Conservation (phyloP, 1,140 invertebrate genomes). For the Drosophila gunungcola region DNA sequence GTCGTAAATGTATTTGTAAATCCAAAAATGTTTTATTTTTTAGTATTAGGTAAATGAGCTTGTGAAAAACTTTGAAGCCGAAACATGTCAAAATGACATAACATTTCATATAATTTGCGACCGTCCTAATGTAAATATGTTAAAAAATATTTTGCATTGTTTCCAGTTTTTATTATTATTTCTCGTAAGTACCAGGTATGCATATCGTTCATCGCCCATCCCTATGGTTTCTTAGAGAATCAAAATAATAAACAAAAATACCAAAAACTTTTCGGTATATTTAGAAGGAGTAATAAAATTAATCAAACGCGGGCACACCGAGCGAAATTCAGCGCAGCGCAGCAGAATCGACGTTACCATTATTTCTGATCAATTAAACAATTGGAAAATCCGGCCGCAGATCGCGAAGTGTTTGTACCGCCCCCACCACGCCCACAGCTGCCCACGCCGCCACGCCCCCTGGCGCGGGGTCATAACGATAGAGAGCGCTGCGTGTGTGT, state of each 20-base stretch:
- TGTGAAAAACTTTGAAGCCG: too few species aligned
- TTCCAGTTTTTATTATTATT: too few species aligned
- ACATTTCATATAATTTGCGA: too few species aligned
- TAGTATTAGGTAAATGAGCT: too few species aligned
- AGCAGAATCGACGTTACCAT: slow-evolving; percentile 33
- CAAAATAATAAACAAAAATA: not conserved
- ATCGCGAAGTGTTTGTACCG: slow-evolving; percentile 7
- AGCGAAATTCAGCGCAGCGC: slow-evolving; percentile 13
- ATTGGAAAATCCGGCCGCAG: slow-evolving; percentile 31
- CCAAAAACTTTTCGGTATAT: not conserved
- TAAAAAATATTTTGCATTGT: too few species aligned
- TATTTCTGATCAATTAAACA: slow-evolving; percentile 41
- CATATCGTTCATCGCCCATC: too few species aligned
- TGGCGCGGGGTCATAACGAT: slow-evolving; percentile 10
- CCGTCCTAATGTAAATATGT: too few species aligned
- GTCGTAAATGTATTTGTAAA: too few species aligned
- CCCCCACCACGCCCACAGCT: slow-evolving; percentile 12
- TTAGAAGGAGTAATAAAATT: not conserved
- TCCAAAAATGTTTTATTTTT: too few species aligned
- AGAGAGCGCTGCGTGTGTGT: slow-evolving; percentile 9
- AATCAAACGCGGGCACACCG: slow-evolving; percentile 7
- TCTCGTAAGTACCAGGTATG: too few species aligned
- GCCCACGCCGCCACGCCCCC: slow-evolving; percentile 21
- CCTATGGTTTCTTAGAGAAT: too few species aligned
- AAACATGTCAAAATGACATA: too few species aligned